Percentiles rank a stretch among this genome's conserved stretches.
Conservation (phyloP, 2,113 vertebrate genomes). For the Sakesphorus luctuosus region DNA sequence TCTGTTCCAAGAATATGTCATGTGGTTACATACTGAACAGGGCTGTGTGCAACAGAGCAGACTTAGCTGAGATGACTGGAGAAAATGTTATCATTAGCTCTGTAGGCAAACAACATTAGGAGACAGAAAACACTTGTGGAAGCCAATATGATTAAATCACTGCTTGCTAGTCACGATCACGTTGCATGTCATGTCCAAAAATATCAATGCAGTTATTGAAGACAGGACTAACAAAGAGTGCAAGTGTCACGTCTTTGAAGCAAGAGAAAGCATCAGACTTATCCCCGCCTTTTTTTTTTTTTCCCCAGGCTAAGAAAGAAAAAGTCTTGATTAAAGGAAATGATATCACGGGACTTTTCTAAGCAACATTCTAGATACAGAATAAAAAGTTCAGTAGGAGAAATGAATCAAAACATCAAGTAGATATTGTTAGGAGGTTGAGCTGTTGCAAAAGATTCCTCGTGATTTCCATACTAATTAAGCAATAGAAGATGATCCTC, state of each 20-base stretch:
- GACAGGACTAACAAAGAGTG: background rate
- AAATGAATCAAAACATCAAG: slow-evolving; percentile 34
- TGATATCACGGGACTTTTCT: slow-evolving; percentile 44
- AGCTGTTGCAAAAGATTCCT: slow-evolving; percentile 8
- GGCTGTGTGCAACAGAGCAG: slow-evolving; percentile 42
- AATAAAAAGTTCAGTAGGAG: slow-evolving; percentile 16
- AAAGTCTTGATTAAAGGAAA: slow-evolving; percentile 41
- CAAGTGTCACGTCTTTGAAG: background rate
- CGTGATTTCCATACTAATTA: slow-evolving; percentile 35
- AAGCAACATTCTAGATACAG: background rate
- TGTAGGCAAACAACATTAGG: slow-evolving; percentile 58
- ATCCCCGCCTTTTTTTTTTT: background rate
- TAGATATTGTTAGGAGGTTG: background rate
- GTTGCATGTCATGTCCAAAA: slow-evolving; percentile 25
- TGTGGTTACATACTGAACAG: slow-evolving; percentile 35
- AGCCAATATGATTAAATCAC: slow-evolving; percentile 60
- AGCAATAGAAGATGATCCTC: background rate
- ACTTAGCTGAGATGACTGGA: slow-evolving; percentile 31
- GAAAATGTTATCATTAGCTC: slow-evolving; percentile 69
- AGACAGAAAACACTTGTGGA: slow-evolving; percentile 55
- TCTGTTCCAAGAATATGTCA: slow-evolving; percentile 70
- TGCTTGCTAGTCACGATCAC: slow-evolving; percentile 22
- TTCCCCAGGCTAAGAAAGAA: background rate
- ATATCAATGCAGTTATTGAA: slow-evolving; percentile 53
- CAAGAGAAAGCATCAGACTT: background rate